Evolutionary conservation across 2,113 vertebrate genomes (phyloP).

Genomic region (Hippotragus niger): DNA sequence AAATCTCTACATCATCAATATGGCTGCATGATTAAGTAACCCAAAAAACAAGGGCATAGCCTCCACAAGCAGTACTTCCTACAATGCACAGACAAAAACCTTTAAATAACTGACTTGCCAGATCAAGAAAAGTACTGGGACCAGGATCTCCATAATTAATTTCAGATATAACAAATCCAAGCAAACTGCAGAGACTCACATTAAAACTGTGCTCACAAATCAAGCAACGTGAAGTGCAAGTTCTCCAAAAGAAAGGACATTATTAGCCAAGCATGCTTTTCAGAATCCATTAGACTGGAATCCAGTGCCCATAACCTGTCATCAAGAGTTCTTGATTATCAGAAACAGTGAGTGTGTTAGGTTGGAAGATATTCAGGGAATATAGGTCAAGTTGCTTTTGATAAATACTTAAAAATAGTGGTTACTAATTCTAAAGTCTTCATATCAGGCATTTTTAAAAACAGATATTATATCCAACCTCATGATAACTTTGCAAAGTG

Average conservation of each 20-base stretch:
- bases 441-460: not conserved
- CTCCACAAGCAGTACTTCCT: not conserved
- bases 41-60: not conserved
- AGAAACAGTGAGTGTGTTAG: slow-evolving; percentile 1
- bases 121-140: not conserved
- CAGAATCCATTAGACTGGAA: not conserved
- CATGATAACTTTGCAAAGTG: not conserved
- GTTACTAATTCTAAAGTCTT: slow-evolving; percentile 18
- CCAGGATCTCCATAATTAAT: not conserved
- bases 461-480: not conserved
- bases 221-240: not conserved
- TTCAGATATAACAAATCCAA: not conserved
- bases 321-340: slow-evolving; percentile 18
- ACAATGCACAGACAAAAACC: not conserved
- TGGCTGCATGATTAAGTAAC: not conserved
- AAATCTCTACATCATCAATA: slow-evolving; percentile 12
- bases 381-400: slow-evolving; percentile 9
- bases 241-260: slow-evolving; percentile 22
- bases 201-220: not conserved
- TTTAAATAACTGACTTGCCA: not conserved
- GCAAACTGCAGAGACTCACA: not conserved
- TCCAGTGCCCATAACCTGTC: not conserved
- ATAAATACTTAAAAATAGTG: slow-evolving; percentile 17
- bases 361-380: not conserved
- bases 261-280: not conserved